phyloP scores from a whole-genome alignment of 1,140 invertebrate species.

The Orchestia grillus region DNA sequence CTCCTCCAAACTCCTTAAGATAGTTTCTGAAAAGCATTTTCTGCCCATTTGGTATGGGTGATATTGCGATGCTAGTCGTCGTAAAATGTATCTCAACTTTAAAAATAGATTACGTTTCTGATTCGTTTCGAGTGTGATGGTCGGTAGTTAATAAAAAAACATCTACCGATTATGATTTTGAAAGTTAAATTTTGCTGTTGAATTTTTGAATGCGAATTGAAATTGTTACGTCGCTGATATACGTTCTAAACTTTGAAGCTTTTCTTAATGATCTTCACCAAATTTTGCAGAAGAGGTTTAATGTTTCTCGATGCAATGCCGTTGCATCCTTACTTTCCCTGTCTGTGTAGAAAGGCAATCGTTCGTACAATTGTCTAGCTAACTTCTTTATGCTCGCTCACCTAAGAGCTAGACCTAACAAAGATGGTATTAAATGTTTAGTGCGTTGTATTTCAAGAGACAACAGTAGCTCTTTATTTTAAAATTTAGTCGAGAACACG shows the following conservation, averaged over 20 bases:
- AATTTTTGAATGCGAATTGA: not conserved
- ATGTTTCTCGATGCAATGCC: not conserved
- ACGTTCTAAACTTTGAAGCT: not conserved
- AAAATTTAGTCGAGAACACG: too few species aligned
- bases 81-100: not conserved
- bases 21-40: not conserved
- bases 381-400: too few species aligned
- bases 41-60: not conserved
- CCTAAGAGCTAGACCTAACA: too few species aligned
- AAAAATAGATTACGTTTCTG: not conserved
- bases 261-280: not conserved
- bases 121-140: not conserved
- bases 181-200: not conserved
- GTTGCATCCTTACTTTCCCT: not conserved
- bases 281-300: too few species aligned
- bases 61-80: not conserved
- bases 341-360: too few species aligned
- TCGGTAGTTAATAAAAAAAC: not conserved
- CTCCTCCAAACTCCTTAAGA: not conserved
- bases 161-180: not conserved
- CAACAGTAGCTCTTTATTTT: too few species aligned
- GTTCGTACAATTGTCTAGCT: too few species aligned
- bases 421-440: too few species aligned
- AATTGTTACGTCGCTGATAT: not conserved
- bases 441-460: too few species aligned